These are phyloP conservation scores for Latheticus oryzae DNA, from an alignment of 2,888 invertebrate genomes.

Conservation along the genomic window DNA sequence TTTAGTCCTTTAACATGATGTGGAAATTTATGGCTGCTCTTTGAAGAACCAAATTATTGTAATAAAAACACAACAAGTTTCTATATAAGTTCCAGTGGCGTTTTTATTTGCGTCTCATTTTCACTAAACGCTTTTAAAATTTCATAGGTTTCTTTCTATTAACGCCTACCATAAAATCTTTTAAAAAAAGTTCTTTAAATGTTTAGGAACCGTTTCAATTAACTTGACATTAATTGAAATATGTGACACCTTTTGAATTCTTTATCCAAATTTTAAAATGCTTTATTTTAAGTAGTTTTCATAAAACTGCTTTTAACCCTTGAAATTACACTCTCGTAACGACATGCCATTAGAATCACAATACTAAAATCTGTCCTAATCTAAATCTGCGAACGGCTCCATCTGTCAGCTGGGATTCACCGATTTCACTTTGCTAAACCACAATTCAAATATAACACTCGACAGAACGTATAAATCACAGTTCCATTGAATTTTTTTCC, in stretches of 20 bases:
- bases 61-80: constrained; percentile 32
- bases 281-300: constrained; percentile 10
- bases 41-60: constrained; percentile 26
- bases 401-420: constrained; percentile 23
- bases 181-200: constrained; percentile 7
- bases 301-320: constrained; percentile 21
- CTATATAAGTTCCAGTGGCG: constrained; percentile 21
- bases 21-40: constrained; percentile 39
- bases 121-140: constrained; percentile 18
- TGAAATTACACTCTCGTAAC: constrained; percentile 25
- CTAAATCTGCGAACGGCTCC: constrained; percentile 33
- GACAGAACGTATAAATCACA: constrained; percentile 13
- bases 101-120: constrained; percentile 25
- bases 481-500: constrained; percentile 10
- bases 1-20: constrained; percentile 35
- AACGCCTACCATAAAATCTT: constrained; percentile 18
- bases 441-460: constrained; percentile 28
- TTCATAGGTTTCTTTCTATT: constrained; percentile 13
- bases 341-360: constrained; percentile 23
- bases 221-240: constrained; percentile 5
- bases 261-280: constrained; percentile 1
- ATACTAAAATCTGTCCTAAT: constrained; percentile 29
- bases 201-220: constrained; percentile 3
- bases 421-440: constrained; percentile 14
- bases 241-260: constrained; percentile 9